These are phyloP conservation scores for Phylloscopus trochilus DNA, from an alignment of 2,113 vertebrate genomes.

Conservation along the genomic window DNA sequence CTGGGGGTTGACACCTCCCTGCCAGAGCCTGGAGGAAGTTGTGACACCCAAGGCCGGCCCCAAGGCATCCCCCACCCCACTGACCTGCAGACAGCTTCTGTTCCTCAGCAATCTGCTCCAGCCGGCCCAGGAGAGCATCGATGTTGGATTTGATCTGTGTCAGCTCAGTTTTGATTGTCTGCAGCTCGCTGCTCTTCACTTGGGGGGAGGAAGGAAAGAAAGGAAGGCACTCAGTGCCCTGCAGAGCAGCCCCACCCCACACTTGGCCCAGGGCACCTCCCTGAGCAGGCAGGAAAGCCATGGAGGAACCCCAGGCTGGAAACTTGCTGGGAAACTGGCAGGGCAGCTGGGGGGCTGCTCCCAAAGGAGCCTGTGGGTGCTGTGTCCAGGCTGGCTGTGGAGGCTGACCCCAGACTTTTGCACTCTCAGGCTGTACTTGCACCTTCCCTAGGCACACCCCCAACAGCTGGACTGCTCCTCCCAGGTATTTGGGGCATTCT, in stretches of 20 bases:
- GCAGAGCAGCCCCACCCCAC: not conserved
- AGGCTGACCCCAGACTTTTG: not conserved
- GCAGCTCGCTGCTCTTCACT: conserved; percentile 88
- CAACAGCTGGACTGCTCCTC: accelerated
- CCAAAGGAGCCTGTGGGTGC: accelerated
- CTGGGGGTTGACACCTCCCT: not conserved
- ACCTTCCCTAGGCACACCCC: not conserved
- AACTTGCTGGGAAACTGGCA: accelerated
- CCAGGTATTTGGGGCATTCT: accelerated
- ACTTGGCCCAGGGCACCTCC: not conserved
- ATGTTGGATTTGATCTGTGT: conserved; percentile 95
- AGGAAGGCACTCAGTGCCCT: not conserved
- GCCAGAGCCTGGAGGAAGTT: not conserved
- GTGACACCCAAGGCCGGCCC: not conserved
- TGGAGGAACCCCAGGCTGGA: accelerated
- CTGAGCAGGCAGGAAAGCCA: not conserved
- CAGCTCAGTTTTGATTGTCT: conserved; percentile 90
- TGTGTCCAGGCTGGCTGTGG: not conserved
- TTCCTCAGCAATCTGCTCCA: conserved; percentile 90
- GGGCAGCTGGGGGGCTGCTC: not conserved
- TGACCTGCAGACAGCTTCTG: conserved; percentile 81
- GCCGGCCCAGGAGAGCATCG: conserved; percentile 86
- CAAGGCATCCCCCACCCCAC: not conserved
- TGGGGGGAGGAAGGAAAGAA: conserved; percentile 6
- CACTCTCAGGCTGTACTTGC: accelerated